A percentile compares a stretch with the other conserved stretches of the same genome.
phyloP scores from a whole-genome alignment of 2,797 vertebrate species.

The Cygnus olor region DNA sequence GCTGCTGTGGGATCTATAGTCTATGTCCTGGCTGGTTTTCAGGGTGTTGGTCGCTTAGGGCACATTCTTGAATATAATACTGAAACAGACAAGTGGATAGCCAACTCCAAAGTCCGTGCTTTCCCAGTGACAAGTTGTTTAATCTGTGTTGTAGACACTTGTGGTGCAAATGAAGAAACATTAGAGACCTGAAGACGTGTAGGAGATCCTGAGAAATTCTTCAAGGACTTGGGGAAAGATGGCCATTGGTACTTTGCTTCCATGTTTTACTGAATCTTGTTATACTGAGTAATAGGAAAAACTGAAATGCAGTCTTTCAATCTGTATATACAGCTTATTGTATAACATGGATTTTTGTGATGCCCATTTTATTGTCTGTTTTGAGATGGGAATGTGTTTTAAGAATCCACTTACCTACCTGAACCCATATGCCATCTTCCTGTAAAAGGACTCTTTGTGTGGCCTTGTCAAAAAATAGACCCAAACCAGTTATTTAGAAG shows the following conservation, averaged over 20 bases:
- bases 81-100: constrained; percentile 94
- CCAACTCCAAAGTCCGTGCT: constrained; percentile 93
- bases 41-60: constrained; percentile 93
- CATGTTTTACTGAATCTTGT: constrained; percentile 50
- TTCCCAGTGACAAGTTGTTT: constrained; percentile 97
- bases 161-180: constrained; percentile 95
- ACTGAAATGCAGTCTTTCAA: constrained; percentile 21
- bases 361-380: constrained; percentile 50
- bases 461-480: constrained; percentile 35
- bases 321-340: constrained; percentile 49
- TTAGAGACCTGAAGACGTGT: constrained; percentile 81
- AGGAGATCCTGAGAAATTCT: constrained; percentile 8
- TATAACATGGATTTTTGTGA: constrained; percentile 56
- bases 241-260: constrained; percentile 64
- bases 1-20: constrained; percentile 91
- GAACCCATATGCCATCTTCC: constrained; percentile 5
- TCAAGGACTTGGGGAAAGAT: constrained; percentile 59
- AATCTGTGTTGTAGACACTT: constrained; percentile 97
- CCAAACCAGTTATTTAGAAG: background rate
- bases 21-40: constrained; percentile 95
- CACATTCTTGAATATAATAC: constrained; percentile 95
- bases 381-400: constrained; percentile 53
- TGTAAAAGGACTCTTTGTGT: constrained; percentile 16
- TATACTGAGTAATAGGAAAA: constrained; percentile 21
- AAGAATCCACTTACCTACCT: constrained; percentile 32